Conservation (phyloP, 2,888 invertebrate genomes). For the Toxonevra muliebris region DNA sequence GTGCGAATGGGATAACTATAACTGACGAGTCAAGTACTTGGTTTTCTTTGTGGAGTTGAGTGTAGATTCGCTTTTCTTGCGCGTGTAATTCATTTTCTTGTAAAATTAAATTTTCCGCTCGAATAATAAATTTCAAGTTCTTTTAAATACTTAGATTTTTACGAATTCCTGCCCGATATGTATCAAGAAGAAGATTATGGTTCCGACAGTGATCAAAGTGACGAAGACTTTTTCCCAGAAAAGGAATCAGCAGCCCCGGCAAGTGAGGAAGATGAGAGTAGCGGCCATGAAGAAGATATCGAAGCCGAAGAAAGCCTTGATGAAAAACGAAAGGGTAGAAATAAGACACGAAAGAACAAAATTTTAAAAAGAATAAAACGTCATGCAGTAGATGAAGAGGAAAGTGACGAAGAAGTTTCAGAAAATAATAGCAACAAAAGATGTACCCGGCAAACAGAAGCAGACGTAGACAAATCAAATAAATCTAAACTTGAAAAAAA, state of each 20-base stretch:
- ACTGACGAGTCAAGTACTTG: too few relatives aligned
- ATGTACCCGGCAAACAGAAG: constrained; percentile 47
- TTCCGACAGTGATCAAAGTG: constrained; percentile 78
- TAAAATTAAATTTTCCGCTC: too few relatives aligned
- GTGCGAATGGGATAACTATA: too few relatives aligned
- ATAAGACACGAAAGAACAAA: constrained; percentile 8
- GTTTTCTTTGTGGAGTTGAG: too few relatives aligned
- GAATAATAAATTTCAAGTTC: too few relatives aligned
- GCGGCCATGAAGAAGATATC: constrained; percentile 38
- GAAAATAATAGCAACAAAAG: constrained; percentile 32
- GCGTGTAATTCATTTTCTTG: too few relatives aligned
- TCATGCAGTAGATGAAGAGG: constrained; percentile 35
- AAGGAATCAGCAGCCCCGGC: constrained; percentile 56
- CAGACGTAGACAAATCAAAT: constrained; percentile 21
- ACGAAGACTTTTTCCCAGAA: constrained; percentile 80
- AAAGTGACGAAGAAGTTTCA: constrained; percentile 5
- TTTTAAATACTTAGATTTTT: not conserved
- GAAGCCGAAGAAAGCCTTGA: constrained; percentile 27
- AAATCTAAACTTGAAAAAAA: constrained; percentile 52
- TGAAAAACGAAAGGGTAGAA: constrained; percentile 13
- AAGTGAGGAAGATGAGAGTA: constrained; percentile 65
- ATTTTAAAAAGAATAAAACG: constrained; percentile 18
- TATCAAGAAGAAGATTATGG: constrained; percentile 66
- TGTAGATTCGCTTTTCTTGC: too few relatives aligned
- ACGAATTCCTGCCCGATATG: constrained; percentile 40